Evolutionary conservation across 2,888 invertebrate genomes (phyloP), one percentile per base, ranked within the genome.

Genomic region (Drosophila austrosaltans): DNA sequence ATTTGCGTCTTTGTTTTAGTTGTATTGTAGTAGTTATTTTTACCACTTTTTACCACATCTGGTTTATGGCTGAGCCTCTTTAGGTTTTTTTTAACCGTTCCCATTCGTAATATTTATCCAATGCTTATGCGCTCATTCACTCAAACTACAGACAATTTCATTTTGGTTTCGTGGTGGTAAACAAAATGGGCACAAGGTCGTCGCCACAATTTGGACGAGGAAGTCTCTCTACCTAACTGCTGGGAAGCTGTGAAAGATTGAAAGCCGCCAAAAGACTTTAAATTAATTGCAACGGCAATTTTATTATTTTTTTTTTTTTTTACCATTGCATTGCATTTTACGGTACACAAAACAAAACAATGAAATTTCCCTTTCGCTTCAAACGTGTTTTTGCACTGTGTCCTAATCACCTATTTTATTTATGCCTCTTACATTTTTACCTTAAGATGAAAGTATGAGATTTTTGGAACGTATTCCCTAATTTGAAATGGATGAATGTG

Each of bases 101-200:
- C 82, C 77, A 82, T 77, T 74, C 74, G 75, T 70, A 10, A 30
- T 53, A 58, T 28, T 44, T 22, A 22, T 40, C 58, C 54, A 56
- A 62, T 66, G 73, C 69, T 77, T 69, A 75, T 74, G 66, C 72
- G 8, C 36, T 36, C 36, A 36, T 36, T 78, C 76, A 77, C 76
- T 77, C 57, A 57, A 63, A 77, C 77, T 71, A 76, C 77, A 78
- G 71, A 81, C 75, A 77, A 87, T 77, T 77, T 85, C 70, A 78
- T 81, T 76, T 78, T 53, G 66, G 63, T 67, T 68, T 73, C 70
- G 72, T 67, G 56, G 78, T 67, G 74, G 74, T 76, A 36, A 36
- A 36, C 72, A 72, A 87, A 89, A 89, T 76, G 81, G 84, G 89
- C 80, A 89, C 89, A 89, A 89, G 89, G 89, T 89, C 89, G 82